Evolutionary conservation across 2,888 invertebrate species (phyloP), one percentile per base, ranked within the genome.

Genomic region (Lamellibrachia satsuma): DNA sequence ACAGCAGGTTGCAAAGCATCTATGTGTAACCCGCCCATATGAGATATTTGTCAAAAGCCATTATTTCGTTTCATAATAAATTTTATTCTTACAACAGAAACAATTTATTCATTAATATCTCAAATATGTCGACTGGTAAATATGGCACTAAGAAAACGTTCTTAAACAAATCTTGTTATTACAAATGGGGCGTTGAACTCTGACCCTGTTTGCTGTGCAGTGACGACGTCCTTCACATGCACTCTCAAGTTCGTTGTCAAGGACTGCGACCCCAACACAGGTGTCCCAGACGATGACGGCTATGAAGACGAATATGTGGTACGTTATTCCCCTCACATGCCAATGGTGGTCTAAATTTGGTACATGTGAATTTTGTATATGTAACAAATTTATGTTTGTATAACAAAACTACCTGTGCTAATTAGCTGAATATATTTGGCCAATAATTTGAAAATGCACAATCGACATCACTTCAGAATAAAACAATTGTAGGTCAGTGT

Each of bases 231-330:
- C 0, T 98, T 99, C 96, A 98, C 98, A 1, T 98, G 99, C 7
- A 98, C 98, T 0, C 97, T 99, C 94, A 98, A 99, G 96, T 99
- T 99, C 96, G 97, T 98, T 52, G 99, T 99, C 0, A 98, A 98
- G 95, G 99, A 99, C 97, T 99, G 99, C 95, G 99, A 99, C 97
- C 99, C 99, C 0, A 97, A 97, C 51, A 99, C 99, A 0, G 99
- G 99, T 0, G 97, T 98, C 91, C 98, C 99, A 0, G 98, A 98
- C 3, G 99, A 99, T n/a, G 99, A 99, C 95, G 98, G 99, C 7
- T 99, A 99, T 95, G 98, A 98, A 93, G 99, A 99, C 96, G 98
- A 99, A 93, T 99, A 99, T 96, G 96, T 96, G 95, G 97, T 97
- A 95, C 95, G 96, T 94, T 60, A 51, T 91, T 6, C 27, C 6